phyloP scores from a whole-genome alignment of 2,888 invertebrate species.

The Cephus pygmeus region DNA sequence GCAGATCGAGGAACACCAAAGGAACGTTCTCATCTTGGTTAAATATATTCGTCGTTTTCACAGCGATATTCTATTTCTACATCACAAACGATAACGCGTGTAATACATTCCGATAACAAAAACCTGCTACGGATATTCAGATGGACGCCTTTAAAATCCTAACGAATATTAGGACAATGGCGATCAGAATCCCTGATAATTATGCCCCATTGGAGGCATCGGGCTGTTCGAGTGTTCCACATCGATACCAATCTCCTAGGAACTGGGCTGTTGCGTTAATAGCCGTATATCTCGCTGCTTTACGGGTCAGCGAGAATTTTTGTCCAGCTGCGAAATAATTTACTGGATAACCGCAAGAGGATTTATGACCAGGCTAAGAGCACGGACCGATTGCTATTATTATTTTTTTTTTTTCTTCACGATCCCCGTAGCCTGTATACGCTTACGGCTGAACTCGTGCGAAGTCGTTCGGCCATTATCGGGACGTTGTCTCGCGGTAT shows the following conservation, averaged over 20 bases:
- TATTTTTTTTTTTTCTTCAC: background rate
- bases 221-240: constrained; percentile 49
- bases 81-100: background rate
- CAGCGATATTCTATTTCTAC: too few species aligned
- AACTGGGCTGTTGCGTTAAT: constrained; percentile 37
- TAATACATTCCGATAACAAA: background rate
- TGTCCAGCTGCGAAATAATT: background rate
- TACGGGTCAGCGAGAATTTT: constrained; percentile 8
- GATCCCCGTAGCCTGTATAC: background rate
- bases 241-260: constrained; percentile 50
- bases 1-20: background rate
- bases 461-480: background rate
- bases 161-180: background rate
- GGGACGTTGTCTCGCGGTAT: background rate
- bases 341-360: background rate
- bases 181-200: background rate
- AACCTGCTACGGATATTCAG: background rate
- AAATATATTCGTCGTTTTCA: too few species aligned
- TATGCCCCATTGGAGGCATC: background rate
- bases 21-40: background rate
- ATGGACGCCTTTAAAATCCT: background rate
- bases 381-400: background rate
- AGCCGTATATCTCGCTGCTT: constrained; percentile 14
- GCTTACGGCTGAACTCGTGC: background rate
- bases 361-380: background rate